Percentiles rank a stretch among this genome's conserved stretches.
Evolutionary conservation across 2,113 vertebrate genomes (phyloP).

Genomic region (Theristicus caerulescens): DNA sequence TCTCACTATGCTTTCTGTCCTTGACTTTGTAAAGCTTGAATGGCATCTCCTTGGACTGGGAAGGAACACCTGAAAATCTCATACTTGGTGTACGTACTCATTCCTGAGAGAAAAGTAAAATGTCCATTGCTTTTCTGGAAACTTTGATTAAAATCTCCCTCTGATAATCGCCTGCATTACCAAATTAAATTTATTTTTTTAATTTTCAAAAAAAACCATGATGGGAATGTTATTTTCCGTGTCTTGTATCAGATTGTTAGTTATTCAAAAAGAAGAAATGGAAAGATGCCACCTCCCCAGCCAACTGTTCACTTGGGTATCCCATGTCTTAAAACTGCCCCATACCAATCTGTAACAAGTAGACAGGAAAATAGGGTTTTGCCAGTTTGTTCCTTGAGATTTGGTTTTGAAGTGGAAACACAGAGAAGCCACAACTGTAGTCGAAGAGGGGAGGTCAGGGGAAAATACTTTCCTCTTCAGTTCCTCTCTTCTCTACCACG

Average conservation of each 20-base stretch:
- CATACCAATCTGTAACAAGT: not conserved
- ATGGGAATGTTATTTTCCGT: not conserved
- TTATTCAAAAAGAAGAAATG: not conserved
- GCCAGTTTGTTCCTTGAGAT: not conserved
- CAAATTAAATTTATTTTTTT: not conserved
- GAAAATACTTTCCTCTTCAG: not conserved
- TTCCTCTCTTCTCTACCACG: not conserved
- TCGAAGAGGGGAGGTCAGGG: not conserved
- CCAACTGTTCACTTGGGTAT: not conserved
- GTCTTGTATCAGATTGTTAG: not conserved
- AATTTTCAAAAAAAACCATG: not conserved
- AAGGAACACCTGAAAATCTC: not conserved
- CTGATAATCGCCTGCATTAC: not conserved
- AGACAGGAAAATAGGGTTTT: not conserved
- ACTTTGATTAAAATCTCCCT: not conserved
- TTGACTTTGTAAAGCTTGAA: not conserved
- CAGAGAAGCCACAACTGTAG: too few relatives aligned
- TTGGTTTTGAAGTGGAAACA: not conserved
- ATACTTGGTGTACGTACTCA: not conserved
- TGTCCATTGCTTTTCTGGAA: not conserved
- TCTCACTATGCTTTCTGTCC: not conserved
- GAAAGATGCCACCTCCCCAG: not conserved
- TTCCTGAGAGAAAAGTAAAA: not conserved
- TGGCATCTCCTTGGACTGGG: not conserved
- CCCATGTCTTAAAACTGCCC: not conserved